phyloP scores from a whole-genome alignment of 2,888 invertebrate species.

The Spodoptera littoralis region DNA sequence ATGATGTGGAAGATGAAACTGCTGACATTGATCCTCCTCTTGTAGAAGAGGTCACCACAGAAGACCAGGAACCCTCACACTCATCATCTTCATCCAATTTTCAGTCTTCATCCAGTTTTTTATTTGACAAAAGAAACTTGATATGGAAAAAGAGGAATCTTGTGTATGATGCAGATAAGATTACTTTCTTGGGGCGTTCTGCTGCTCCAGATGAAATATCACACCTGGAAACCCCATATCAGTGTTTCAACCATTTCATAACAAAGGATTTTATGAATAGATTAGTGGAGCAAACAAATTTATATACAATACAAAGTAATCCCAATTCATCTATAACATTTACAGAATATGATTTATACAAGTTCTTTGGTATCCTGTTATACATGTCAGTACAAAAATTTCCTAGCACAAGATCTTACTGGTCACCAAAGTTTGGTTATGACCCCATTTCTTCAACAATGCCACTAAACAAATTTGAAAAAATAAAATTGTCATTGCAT shows the following conservation, averaged over 20 bases:
- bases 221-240: slow-evolving; percentile 56
- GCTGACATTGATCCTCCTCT: slow-evolving; percentile 57
- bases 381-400: slow-evolving; percentile 28
- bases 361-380: slow-evolving; percentile 10
- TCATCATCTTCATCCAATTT: slow-evolving; percentile 41
- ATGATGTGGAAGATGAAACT: slow-evolving; percentile 54
- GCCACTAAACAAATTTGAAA: slow-evolving; percentile 51
- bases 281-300: slow-evolving; percentile 26
- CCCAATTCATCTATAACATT: slow-evolving; percentile 33
- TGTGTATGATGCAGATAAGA: slow-evolving; percentile 61
- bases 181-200: slow-evolving; percentile 48
- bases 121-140: slow-evolving; percentile 65
- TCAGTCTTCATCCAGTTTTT: slow-evolving; percentile 36
- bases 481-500: slow-evolving; percentile 55
- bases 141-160: slow-evolving; percentile 64
- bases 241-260: slow-evolving; percentile 46
- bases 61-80: slow-evolving; percentile 54
- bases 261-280: slow-evolving; percentile 42
- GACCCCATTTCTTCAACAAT: slow-evolving; percentile 31
- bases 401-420: slow-evolving; percentile 48
- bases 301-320: slow-evolving; percentile 27
- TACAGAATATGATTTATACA: slow-evolving; percentile 26
- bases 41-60: slow-evolving; percentile 45
- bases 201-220: slow-evolving; percentile 45
- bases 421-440: slow-evolving; percentile 38